These are phyloP conservation scores for Pseudomyrmex concolor DNA, from an alignment of 1,140 invertebrate species.

Conservation along the genomic window DNA sequence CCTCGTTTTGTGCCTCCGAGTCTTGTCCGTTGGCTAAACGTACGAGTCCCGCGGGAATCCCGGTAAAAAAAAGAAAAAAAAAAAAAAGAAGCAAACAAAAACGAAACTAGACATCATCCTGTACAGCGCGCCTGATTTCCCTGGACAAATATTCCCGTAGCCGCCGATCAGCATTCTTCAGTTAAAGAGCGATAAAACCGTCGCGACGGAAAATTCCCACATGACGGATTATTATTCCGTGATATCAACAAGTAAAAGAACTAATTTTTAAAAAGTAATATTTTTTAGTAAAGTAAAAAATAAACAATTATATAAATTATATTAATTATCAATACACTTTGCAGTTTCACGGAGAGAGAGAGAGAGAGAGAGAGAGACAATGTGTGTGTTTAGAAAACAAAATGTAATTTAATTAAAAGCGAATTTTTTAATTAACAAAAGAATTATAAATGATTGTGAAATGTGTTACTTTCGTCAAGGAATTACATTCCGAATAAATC, in stretches of 20 bases:
- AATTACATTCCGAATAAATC: not conserved
- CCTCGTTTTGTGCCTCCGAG: slow-evolving; percentile 34
- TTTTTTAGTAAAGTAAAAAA: no score
- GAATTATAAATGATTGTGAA: no score
- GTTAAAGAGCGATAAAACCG: slow-evolving; percentile 27
- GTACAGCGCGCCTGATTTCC: slow-evolving; percentile 48
- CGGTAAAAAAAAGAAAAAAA: not conserved
- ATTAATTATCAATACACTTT: no score
- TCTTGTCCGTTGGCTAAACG: slow-evolving; percentile 25
- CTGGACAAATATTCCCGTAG: slow-evolving; percentile 44
- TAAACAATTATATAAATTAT: no score
- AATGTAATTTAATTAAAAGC: not conserved
- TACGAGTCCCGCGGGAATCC: slow-evolving; percentile 34
- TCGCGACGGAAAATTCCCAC: not conserved
- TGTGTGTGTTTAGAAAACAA: not conserved
- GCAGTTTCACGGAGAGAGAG: no score
- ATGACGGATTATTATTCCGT: not conserved
- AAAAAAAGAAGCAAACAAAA: not conserved
- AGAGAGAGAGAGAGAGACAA: no score
- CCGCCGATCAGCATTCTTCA: slow-evolving; percentile 6
- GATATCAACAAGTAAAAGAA: no score
- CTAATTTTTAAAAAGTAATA: no score
- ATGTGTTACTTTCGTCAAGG: not conserved
- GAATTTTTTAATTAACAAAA: no score
- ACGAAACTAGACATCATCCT: not conserved